Conservation (phyloP, 1,140 invertebrate species). For the Drosophila nigrodunni region DNA sequence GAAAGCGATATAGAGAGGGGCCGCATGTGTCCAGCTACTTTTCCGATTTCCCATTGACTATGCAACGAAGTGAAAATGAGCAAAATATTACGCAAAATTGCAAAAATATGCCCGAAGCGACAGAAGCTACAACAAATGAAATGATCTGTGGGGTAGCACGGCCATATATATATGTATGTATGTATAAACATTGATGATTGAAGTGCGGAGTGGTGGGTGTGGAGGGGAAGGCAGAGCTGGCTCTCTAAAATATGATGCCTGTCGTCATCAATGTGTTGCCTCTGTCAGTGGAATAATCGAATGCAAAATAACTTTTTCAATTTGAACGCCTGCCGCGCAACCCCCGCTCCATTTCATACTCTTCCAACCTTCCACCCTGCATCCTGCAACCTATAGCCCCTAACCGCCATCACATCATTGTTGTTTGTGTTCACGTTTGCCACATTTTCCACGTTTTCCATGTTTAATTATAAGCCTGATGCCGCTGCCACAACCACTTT, state of each 20-base stretch:
- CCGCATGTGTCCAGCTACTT: conserved; percentile 2
- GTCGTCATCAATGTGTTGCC: conserved; percentile 34
- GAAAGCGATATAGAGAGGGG: neutral
- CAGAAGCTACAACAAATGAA: conserved; percentile 50
- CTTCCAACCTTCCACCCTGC: neutral
- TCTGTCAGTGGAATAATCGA: conserved; percentile 59
- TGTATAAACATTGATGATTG: neutral
- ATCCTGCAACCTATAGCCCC: neutral
- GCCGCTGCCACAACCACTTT: conserved; percentile 35
- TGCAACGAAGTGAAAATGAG: conserved; percentile 78
- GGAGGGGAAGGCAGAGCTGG: neutral
- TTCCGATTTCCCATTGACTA: conserved; percentile 34
- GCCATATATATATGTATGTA: neutral
- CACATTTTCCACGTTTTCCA: conserved; percentile 76
- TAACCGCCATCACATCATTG: conserved; percentile 10
- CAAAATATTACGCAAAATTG: conserved; percentile 75
- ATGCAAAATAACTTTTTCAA: conserved; percentile 78
- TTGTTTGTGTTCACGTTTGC: conserved; percentile 56
- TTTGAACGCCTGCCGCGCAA: conserved; percentile 51
- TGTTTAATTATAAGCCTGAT: conserved; percentile 80
- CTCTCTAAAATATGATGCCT: conserved; percentile 44
- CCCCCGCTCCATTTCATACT: neutral
- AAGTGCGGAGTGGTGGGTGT: neutral
- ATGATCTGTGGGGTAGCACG: conserved; percentile 32
- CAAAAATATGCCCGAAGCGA: conserved; percentile 63